Evolutionary conservation across 2,113 vertebrate genomes (phyloP), one percentile per base, ranked within the genome.

Genomic region (Alethe diademata): DNA sequence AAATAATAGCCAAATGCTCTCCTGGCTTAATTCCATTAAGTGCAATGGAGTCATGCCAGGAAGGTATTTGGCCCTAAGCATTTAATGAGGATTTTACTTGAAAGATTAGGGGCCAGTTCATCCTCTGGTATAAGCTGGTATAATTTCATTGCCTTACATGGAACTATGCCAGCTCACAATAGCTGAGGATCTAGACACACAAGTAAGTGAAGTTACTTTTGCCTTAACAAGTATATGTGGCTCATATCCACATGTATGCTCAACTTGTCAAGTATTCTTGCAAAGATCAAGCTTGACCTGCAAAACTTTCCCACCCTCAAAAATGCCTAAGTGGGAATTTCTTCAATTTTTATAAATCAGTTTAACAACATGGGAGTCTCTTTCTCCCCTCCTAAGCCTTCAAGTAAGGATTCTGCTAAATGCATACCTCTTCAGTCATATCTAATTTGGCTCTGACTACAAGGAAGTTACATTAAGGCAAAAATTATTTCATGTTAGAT

Each of bases 1-100:
- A 91, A 96, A 92, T 91, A 95, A 94, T n/a, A 74, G 84, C 88
- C 92, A 96, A 97, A 93, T 90, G 88, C 51, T 91, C 50, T 79
- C 66, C 70, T 94, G 84, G 78, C 87, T 85, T 90, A 75, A 90
- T 88, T 95, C 94, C 91, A 94, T 85, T 69, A 92, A 73, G 29
- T 62, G 92, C 74, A 74, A n/a, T 83, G 81, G 78, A 94, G 28
- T 71, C 35, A 62, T 29, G 71, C 78, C 94, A 96, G 60, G 58
- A 95, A 91, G 86, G 50, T 78, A 83, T 95, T 90, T 86, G 92
- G 87, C 72, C 87, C 67, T 86, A 93, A 94, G 93, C 87, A 80
- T 74, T 94, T 96, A 93, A 94, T 67, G 74, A 96, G 94, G 47
- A 60, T 67, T 67, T 88, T 93, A 83, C 87, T 95, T 88, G 81